Conservation (phyloP, 2,888 invertebrate genomes). For the Tortrix viridana region DNA sequence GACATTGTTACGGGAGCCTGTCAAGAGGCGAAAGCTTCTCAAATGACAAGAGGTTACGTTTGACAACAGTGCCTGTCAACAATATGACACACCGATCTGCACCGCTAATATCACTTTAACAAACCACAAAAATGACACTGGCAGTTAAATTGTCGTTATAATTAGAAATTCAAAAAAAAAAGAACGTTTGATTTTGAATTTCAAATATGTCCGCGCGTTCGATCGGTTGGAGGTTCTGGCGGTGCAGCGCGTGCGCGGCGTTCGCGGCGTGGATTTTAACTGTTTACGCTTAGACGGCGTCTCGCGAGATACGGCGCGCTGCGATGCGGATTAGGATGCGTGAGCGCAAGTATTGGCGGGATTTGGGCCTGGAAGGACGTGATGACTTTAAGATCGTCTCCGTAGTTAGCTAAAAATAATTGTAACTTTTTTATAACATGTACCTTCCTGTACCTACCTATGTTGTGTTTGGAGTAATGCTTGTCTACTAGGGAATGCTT, state of each 20-base stretch:
- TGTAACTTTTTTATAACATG: no score
- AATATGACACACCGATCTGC: conserved; percentile 26
- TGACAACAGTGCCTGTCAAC: conserved; percentile 43
- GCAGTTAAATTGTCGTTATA: conserved; percentile 32
- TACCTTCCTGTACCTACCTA: no score
- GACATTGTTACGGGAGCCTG: conserved; percentile 42
- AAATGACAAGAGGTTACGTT: conserved; percentile 43
- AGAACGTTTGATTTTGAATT: conserved; percentile 39
- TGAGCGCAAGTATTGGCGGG: conserved; percentile 16
- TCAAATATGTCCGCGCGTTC: conserved; percentile 48
- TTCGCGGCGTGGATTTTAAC: conserved; percentile 74
- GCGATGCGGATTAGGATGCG: conserved; percentile 35
- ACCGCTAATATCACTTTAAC: conserved; percentile 42
- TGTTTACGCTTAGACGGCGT: conserved; percentile 55
- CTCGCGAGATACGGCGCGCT: conserved; percentile 40
- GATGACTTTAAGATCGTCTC: background rate
- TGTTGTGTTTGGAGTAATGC: no score
- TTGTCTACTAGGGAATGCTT: no score
- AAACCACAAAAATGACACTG: conserved; percentile 36
- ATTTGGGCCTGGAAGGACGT: background rate
- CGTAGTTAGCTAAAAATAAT: no score
- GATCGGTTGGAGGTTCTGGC: conserved; percentile 36
- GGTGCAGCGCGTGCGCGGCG: conserved; percentile 73
- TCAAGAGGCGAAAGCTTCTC: conserved; percentile 48
- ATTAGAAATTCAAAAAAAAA: conserved; percentile 26